These are phyloP conservation scores for Falco novaeseelandiae DNA, from an alignment of 2,797 vertebrate genomes.

Conservation along the genomic window DNA sequence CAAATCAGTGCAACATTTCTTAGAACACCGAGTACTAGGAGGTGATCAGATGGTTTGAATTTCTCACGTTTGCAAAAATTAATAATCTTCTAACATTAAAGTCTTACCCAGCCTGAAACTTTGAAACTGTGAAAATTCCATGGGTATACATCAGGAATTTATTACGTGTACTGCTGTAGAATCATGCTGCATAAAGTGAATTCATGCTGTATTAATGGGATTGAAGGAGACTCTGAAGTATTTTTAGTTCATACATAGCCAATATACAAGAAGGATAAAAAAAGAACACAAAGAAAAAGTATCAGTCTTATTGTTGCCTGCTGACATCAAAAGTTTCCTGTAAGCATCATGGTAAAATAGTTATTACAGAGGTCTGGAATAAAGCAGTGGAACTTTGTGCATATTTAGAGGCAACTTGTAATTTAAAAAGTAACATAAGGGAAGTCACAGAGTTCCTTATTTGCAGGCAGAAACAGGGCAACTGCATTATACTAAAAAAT, in stretches of 20 bases:
- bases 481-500: not conserved
- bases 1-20: not conserved
- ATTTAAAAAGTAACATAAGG: not conserved
- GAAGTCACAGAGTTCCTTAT: not conserved
- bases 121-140: not conserved
- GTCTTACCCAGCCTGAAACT: not conserved
- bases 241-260: not conserved
- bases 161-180: not conserved
- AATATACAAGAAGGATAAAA: not conserved
- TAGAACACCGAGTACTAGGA: constrained; percentile 40
- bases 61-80: not conserved
- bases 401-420: not conserved
- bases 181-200: not conserved
- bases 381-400: not conserved
- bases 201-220: not conserved
- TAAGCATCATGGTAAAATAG: not conserved
- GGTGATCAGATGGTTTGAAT: not conserved
- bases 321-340: not conserved
- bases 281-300: not conserved
- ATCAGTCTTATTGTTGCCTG: not conserved
- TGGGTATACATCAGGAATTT: not conserved
- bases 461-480: not conserved
- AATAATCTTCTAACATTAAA: not conserved
- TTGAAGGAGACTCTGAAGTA: not conserved
- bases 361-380: not conserved